Evolutionary conservation across 1,140 invertebrate genomes (phyloP).

Genomic region (Aphis craccivora): DNA sequence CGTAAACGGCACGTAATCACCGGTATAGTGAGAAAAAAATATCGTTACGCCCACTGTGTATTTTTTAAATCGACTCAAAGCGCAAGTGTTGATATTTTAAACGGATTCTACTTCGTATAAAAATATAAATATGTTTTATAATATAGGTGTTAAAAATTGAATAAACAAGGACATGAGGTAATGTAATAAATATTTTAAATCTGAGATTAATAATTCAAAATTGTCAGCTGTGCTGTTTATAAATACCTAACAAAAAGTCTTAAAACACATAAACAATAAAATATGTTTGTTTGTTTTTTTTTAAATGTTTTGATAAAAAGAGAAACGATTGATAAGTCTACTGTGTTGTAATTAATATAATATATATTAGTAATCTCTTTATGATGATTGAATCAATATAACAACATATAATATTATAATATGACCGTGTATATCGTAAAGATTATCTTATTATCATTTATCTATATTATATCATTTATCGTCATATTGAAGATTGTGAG

Average conservation of each 20-base stretch:
- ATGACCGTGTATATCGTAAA: background rate
- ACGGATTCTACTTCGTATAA: background rate
- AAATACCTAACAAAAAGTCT: background rate
- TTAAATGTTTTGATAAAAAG: background rate
- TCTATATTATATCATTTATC: background rate
- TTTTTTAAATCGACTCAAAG: background rate
- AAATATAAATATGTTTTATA: background rate
- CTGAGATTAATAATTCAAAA: background rate
- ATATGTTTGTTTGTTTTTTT: background rate
- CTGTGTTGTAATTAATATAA: background rate
- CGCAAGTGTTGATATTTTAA: background rate
- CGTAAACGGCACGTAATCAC: background rate
- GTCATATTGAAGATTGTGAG: background rate
- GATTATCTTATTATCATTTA: background rate
- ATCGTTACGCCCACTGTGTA: background rate
- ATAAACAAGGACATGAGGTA: background rate
- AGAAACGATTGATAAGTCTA: background rate
- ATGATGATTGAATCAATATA: background rate
- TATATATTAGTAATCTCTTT: background rate
- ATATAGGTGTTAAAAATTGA: background rate
- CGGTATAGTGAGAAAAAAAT: background rate
- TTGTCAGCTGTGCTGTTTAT: background rate
- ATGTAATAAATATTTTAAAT: background rate
- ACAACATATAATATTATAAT: background rate
- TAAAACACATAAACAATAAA: background rate